Evolutionary conservation across 2,113 vertebrate genomes (phyloP).

Genomic region (Porphyrio hochstetteri): DNA sequence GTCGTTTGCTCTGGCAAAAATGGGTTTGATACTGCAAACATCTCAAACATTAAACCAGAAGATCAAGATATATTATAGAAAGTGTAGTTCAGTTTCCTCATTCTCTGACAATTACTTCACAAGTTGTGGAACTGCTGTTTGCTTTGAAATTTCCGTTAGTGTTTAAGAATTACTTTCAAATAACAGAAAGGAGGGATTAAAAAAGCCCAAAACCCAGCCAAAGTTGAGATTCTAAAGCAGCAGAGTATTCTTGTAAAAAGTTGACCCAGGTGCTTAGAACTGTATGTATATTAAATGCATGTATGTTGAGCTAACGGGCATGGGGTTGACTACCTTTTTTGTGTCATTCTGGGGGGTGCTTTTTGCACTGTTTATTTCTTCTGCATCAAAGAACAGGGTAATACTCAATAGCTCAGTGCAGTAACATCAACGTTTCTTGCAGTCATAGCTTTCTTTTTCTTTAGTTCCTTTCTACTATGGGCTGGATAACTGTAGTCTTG

Average conservation of each 20-base stretch:
- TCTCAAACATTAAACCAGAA: background rate
- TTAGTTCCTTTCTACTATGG: background rate
- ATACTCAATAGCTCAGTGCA: background rate
- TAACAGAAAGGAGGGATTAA: background rate
- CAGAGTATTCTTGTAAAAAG: background rate
- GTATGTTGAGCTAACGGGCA: background rate
- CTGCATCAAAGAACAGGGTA: background rate
- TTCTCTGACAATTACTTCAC: background rate
- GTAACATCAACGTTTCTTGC: background rate
- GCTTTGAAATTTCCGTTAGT: background rate
- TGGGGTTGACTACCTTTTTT: background rate
- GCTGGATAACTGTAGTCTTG: background rate
- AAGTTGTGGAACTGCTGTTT: background rate
- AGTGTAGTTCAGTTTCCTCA: background rate
- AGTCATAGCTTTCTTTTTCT: background rate
- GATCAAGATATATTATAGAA: background rate
- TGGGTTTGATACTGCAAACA: background rate
- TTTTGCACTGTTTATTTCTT: background rate
- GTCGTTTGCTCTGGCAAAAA: background rate
- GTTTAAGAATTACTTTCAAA: background rate
- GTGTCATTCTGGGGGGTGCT: accelerated
- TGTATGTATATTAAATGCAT: background rate
- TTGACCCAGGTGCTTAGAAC: background rate
- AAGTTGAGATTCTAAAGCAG: background rate
- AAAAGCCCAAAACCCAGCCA: background rate